Evolutionary conservation across 1,140 invertebrate genomes (phyloP).

Genomic region (Drosophila orosa): DNA sequence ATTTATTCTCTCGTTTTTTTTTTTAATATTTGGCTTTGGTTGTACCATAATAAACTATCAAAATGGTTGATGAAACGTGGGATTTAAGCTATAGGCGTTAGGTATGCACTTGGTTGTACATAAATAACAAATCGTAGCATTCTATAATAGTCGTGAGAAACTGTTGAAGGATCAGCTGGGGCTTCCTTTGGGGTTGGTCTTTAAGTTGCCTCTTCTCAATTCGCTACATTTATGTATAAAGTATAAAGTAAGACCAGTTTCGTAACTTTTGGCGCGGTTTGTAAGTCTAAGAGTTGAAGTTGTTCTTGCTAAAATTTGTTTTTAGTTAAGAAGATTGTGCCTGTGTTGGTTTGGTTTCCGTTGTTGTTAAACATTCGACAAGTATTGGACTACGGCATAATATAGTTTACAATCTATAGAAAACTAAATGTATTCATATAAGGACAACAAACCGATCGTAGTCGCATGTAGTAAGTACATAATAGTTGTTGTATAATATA

Average conservation of each 20-base stretch:
- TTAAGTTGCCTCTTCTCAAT: conserved; percentile 31
- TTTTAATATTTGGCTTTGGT: conserved; percentile 71
- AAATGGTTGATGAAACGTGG: conserved; percentile 70
- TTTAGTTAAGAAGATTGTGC: conserved; percentile 67
- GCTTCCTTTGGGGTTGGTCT: conserved; percentile 31
- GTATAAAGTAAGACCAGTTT: conserved; percentile 58
- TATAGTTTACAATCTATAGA: conserved; percentile 54
- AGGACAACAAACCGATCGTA: conserved; percentile 60
- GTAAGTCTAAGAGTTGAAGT: conserved; percentile 75
- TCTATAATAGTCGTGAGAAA: conserved; percentile 45
- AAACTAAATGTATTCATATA: conserved; percentile 42
- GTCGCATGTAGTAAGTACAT: conserved; percentile 60
- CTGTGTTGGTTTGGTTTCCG: conserved; percentile 42
- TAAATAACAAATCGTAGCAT: conserved; percentile 43
- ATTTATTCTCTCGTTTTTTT: conserved; percentile 15
- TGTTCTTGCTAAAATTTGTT: conserved; percentile 65
- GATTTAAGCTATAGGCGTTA: conserved; percentile 47
- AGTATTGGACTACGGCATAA: conserved; percentile 67
- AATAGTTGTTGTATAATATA: conserved; percentile 51
- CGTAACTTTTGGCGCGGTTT: conserved; percentile 72
- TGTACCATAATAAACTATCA: conserved; percentile 73
- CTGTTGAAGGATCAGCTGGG: conserved; percentile 23
- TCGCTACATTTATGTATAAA: conserved; percentile 28
- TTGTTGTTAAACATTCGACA: conserved; percentile 74
- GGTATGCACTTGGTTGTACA: conserved; percentile 15